Conservation (phyloP, 2,113 vertebrate species). For the Hippolais icterina region DNA sequence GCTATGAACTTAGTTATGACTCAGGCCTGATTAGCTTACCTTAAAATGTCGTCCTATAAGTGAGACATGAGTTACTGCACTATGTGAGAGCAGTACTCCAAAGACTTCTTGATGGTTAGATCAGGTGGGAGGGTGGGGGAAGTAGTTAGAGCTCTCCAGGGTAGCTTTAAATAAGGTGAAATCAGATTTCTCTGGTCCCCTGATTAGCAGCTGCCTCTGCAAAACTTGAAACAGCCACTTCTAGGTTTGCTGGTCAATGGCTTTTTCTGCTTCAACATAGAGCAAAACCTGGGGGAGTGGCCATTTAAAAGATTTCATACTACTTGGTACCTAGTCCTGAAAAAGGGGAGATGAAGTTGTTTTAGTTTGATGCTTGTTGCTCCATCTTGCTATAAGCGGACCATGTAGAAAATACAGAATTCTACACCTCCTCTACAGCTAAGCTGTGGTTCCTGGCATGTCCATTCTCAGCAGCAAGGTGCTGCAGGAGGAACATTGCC, state of each 20-base stretch:
- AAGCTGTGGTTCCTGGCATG: neutral
- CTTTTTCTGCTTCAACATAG: neutral
- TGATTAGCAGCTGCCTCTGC: neutral
- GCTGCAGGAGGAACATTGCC: neutral
- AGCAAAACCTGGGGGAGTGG: neutral
- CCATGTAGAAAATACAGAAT: neutral
- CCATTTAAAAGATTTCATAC: neutral
- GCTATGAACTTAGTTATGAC: neutral
- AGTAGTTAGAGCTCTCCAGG: neutral
- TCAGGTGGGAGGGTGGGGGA: neutral
- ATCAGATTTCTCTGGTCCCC: neutral
- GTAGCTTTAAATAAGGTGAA: neutral
- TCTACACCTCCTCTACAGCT: neutral
- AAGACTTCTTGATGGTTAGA: neutral
- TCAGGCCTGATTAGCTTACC: rapidly evolving
- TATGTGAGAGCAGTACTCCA: neutral
- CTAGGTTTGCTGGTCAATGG: neutral
- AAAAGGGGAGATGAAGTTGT: neutral
- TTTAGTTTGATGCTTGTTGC: neutral
- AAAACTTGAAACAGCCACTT: neutral
- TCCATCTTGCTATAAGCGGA: neutral
- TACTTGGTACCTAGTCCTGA: neutral
- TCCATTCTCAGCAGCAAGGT: neutral
- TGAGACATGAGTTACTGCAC: neutral
- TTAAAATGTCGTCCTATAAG: neutral